Conservation (phyloP, 2,113 vertebrate species). For the Chamaea fasciata region DNA sequence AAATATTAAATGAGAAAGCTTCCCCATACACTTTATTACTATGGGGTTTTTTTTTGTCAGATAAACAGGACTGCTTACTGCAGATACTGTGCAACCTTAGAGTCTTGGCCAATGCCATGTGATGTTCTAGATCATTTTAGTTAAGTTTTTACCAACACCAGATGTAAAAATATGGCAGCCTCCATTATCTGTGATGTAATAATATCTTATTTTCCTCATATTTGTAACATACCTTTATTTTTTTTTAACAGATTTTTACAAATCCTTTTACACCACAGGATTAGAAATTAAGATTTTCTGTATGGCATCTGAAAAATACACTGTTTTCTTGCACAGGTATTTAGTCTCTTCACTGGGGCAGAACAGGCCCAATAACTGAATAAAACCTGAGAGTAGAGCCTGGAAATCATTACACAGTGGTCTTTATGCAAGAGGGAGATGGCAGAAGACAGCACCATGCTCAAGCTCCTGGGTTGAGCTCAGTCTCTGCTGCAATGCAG, state of each 20-base stretch:
- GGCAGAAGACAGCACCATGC: neutral
- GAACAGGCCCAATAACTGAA: neutral
- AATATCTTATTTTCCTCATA: neutral
- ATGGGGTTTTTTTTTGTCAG: neutral
- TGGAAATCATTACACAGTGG: neutral
- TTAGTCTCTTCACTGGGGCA: neutral
- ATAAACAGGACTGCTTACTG: neutral
- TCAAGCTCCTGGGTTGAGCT: neutral
- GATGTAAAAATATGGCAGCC: neutral
- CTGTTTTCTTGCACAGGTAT: neutral
- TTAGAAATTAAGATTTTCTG: neutral
- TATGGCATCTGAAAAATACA: neutral
- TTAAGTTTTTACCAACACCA: neutral
- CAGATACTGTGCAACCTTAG: neutral
- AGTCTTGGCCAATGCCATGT: rapidly evolving
- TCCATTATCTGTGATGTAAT: neutral
- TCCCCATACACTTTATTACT: neutral
- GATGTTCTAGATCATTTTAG: neutral
- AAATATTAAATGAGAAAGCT: neutral
- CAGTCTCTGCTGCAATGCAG: neutral
- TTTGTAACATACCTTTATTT: neutral
- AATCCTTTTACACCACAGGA: neutral
- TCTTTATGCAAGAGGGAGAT: neutral
- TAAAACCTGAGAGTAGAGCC: neutral
- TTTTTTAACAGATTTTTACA: neutral